phyloP scores from a whole-genome alignment of 2,113 vertebrate genomes.

The Sialia sialis region DNA sequence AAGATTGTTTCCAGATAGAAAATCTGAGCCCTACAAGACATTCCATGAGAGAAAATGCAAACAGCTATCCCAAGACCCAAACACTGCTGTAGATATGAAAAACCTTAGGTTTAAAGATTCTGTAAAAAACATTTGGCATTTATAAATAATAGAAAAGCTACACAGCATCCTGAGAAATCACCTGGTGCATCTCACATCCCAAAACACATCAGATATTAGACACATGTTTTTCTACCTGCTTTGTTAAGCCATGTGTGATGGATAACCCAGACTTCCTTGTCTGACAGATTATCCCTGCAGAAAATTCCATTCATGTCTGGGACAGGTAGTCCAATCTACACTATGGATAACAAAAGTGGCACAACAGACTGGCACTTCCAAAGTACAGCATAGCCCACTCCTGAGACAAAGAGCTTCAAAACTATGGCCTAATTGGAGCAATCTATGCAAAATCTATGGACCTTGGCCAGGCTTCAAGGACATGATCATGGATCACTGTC shows the following conservation, averaged over 20 bases:
- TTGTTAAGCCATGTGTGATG: not conserved
- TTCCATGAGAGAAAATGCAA: not conserved
- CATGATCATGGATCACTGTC: not conserved
- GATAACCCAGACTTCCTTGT: not conserved
- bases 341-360: not conserved
- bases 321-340: not conserved
- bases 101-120: not conserved
- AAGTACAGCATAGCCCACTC: not conserved
- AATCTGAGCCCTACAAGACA: not conserved
- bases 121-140: not conserved
- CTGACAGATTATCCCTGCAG: not conserved
- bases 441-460: accelerated
- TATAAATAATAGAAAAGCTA: not conserved
- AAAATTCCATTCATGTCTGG: not conserved
- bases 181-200: not conserved
- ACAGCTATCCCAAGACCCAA: not conserved
- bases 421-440: accelerated
- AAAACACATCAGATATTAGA: not conserved
- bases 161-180: not conserved
- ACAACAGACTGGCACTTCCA: not conserved
- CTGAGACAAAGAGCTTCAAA: not conserved
- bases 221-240: not conserved
- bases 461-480: not conserved
- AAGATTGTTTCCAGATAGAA: not conserved
- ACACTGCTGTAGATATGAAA: not conserved